Conservation (phyloP, 1,140 invertebrate genomes). For the Lasioglossum albipes region DNA sequence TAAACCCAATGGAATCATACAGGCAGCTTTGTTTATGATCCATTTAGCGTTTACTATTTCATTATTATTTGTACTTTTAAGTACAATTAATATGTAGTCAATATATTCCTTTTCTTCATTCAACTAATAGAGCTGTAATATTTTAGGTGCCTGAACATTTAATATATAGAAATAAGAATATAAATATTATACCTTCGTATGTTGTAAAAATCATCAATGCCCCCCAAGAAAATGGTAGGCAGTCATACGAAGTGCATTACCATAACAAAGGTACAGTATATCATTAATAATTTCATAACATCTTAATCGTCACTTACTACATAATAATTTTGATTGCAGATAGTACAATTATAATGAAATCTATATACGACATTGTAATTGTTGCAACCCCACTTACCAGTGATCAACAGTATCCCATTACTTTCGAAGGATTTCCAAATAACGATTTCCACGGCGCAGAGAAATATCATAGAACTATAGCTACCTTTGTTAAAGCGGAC, state of each 20-base stretch:
- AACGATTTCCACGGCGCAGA: constrained; percentile 65
- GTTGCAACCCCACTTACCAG: constrained; percentile 81
- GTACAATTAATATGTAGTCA: not conserved
- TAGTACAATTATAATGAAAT: constrained; percentile 47
- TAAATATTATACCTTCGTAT: constrained; percentile 73
- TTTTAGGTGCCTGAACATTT: constrained; percentile 73
- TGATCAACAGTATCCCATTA: constrained; percentile 72
- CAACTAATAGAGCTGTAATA: constrained; percentile 3
- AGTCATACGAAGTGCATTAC: constrained; percentile 67
- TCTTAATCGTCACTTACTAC: not conserved
- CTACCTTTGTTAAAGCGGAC: constrained; percentile 82
- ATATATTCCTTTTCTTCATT: too few species aligned
- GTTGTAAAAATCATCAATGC: constrained; percentile 70
- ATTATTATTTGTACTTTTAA: not conserved
- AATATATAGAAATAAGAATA: constrained; percentile 70
- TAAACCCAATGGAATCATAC: too few species aligned
- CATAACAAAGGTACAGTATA: constrained; percentile 51
- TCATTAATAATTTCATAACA: constrained; percentile 3
- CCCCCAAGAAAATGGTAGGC: constrained; percentile 15
- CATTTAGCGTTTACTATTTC: too few species aligned
- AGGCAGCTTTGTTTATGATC: too few species aligned
- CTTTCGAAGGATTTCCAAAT: constrained; percentile 71
- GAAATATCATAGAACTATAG: constrained; percentile 82
- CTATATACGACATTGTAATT: constrained; percentile 83
- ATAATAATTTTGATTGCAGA: constrained; percentile 58